phyloP scores from a whole-genome alignment of 1,140 invertebrate species.

The Trichonephila inaurata region DNA sequence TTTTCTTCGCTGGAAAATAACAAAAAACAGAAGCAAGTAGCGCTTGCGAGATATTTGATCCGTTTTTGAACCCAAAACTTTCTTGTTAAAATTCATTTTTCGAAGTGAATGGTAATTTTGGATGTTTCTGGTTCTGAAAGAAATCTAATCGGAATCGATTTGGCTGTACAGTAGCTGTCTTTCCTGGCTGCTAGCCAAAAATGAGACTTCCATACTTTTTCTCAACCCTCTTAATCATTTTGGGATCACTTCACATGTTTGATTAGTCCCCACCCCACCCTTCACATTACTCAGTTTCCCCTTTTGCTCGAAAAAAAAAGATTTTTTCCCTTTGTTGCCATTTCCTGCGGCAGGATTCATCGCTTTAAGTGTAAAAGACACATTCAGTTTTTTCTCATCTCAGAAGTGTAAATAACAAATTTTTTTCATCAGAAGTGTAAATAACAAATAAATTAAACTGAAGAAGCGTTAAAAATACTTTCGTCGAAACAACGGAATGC shows the following conservation, averaged over 20 bases:
- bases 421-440: background rate
- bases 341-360: background rate
- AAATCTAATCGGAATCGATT: conserved; percentile 72
- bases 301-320: background rate
- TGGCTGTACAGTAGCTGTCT: conserved; percentile 64
- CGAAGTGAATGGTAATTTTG: background rate
- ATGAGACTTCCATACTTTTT: conserved; percentile 43
- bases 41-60: background rate
- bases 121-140: conserved; percentile 19
- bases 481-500: background rate
- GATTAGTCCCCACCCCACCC: conserved; percentile 35
- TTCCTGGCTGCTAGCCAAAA: conserved; percentile 63
- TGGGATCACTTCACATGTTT: conserved; percentile 63
- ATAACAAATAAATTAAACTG: background rate
- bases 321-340: background rate
- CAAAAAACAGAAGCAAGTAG: background rate
- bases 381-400: background rate
- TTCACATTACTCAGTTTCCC: background rate
- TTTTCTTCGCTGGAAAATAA: background rate
- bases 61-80: background rate
- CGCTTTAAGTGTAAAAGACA: background rate
- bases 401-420: background rate
- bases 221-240: conserved; percentile 67
- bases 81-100: conserved; percentile 8
- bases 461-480: background rate